Base-by-base conservation (phyloP, 2,797 vertebrate species). In the Lindbergichthys nudifrons region DNA sequence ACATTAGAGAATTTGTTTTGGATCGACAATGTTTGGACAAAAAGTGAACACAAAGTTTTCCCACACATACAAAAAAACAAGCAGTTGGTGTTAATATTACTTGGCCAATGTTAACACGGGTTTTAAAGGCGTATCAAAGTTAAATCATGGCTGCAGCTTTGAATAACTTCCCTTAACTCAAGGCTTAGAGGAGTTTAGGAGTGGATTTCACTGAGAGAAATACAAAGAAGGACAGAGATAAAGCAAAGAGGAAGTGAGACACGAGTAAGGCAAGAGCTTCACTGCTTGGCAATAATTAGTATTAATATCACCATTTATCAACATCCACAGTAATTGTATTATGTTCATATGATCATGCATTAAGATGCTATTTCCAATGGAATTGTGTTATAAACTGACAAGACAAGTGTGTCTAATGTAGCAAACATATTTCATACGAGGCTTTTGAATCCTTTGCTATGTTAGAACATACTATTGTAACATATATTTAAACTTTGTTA, bases 181-280 rank as follows among this genome's bases (percentile, higher is more conserved):
- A 64, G 58, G 19, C 59, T 41, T 13, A 26, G 50, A 11, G 23
- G 19, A 65, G 43, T 50, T 71, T 42, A 64, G 52, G 19, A 42
- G 64, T 51, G 26, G 51, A 69, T 80, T 68, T 43, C 69, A 57
- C 11, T 5, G 6, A 36, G 15, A 54, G 11, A 41, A 50, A 32
- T 4, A 59, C 48, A 71, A 77, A 75, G 71, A 48, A 60, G 41
- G 43, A 26, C 23, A 67, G 59, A 62, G 60, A 75, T 51, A 32
- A 52, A 76, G 65, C 47, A 52, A 71, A 77, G 36, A 60, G 39
- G 45, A 63, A 50, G 56, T 26, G 26, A 60, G 60, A 53, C 62
- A 71, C 14, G 26, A 60, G 66, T 73, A 62, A 73, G 32, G 53
- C 57, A 45, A 73, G 15, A 1, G 4, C 70, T 65, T 67, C 57